Conservation (phyloP, 2,113 vertebrate genomes). For the Phyllostomus hastatus region DNA sequence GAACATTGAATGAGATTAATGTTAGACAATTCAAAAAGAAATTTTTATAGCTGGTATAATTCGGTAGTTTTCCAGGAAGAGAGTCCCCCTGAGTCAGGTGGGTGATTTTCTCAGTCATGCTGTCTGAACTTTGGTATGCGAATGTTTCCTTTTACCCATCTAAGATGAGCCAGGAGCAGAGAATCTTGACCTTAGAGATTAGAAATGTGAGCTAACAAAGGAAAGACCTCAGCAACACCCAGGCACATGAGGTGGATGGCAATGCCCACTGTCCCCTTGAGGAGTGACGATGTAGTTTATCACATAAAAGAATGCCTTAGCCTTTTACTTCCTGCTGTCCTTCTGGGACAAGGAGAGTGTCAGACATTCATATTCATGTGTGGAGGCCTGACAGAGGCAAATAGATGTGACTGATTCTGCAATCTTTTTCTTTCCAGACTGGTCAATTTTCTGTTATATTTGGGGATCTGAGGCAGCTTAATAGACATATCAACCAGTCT, state of each 20-base stretch:
- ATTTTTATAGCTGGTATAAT: background rate
- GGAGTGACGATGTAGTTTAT: background rate
- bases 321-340: background rate
- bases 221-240: background rate
- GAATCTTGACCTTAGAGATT: constrained; percentile 36
- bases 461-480: background rate
- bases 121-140: constrained; percentile 39
- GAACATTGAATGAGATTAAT: background rate
- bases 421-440: background rate
- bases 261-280: background rate
- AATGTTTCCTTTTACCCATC: background rate
- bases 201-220: background rate
- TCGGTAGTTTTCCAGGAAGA: constrained; percentile 36
- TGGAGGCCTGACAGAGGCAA: background rate
- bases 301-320: background rate
- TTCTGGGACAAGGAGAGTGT: background rate
- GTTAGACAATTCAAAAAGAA: background rate
- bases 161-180: constrained; percentile 1
- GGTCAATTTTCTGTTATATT: background rate
- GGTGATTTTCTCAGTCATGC: constrained; percentile 15
- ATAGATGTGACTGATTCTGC: background rate
- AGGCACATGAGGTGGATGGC: background rate
- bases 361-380: background rate
- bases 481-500: background rate
- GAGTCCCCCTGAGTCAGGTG: background rate